Conservation (phyloP, 2,113 vertebrate genomes). For the Rhizomys pruinosus region DNA sequence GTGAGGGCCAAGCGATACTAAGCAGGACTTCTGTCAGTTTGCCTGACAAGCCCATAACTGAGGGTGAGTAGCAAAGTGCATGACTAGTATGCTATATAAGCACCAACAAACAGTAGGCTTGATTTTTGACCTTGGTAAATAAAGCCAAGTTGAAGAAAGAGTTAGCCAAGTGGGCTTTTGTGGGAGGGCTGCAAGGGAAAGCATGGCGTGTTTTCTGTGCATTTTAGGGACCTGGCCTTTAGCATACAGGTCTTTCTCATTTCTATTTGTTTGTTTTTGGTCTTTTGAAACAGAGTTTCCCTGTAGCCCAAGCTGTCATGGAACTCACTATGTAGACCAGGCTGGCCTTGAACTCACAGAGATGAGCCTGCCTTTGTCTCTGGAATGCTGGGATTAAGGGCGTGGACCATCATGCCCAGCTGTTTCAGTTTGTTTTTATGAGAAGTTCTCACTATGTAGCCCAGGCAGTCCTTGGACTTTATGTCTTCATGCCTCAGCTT, state of each 20-base stretch:
- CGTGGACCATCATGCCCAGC: no score
- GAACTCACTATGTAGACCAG: no score
- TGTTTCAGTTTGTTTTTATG: background rate
- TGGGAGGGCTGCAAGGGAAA: no score
- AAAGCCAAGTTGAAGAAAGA: background rate
- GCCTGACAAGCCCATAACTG: background rate
- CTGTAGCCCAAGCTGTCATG: no score
- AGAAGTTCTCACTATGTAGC: background rate
- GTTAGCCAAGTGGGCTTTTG: background rate
- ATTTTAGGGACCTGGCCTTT: background rate
- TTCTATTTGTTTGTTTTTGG: background rate
- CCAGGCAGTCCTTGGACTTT: background rate
- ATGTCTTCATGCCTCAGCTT: background rate
- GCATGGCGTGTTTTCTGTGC: background rate
- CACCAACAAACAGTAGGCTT: no score
- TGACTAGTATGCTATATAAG: no score
- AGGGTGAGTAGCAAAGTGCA: background rate
- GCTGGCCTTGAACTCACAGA: no score
- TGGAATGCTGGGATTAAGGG: no score
- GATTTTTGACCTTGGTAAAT: no score
- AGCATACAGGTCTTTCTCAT: background rate
- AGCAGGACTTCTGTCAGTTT: background rate
- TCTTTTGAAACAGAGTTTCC: background rate
- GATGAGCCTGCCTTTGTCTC: no score
- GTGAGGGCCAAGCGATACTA: fast-evolving